Evolutionary conservation across 2,797 vertebrate species (phyloP).

Genomic region (Acanthiza pusilla): DNA sequence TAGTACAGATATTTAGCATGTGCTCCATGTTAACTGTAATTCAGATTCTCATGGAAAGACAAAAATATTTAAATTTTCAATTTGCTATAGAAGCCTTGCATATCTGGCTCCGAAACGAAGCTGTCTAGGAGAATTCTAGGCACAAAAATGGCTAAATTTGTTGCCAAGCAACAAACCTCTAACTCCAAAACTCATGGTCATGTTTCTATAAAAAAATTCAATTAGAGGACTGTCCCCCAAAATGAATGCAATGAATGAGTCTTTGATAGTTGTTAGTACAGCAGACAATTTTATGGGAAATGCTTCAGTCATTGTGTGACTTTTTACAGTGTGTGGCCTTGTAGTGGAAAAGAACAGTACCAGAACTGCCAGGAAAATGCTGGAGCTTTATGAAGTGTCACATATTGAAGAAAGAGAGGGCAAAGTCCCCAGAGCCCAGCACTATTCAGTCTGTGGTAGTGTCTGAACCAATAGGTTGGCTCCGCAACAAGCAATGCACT

Average conservation of each 20-base stretch:
- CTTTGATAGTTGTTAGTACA: not conserved
- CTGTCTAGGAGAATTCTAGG: not conserved
- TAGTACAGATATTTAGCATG: not conserved
- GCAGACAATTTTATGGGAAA: not conserved
- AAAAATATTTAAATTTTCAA: not conserved
- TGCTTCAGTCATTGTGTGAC: not conserved
- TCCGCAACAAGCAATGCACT: not conserved
- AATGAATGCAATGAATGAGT: not conserved
- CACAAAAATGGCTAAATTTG: not conserved
- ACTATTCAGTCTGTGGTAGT: not conserved
- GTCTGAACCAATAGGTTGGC: not conserved
- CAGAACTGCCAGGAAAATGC: not conserved
- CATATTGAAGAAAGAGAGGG: not conserved
- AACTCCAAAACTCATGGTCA: not conserved
- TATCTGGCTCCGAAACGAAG: not conserved
- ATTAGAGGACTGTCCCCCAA: not conserved
- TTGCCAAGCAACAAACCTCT: conserved; percentile 18
- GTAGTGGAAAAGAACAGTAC: not conserved
- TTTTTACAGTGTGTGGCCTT: not conserved
- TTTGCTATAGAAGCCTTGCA: not conserved
- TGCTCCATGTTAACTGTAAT: not conserved
- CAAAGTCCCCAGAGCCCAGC: not conserved
- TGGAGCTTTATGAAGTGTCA: not conserved
- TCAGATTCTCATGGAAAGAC: not conserved
- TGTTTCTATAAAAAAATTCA: not conserved